Percentiles rank a stretch among this genome's conserved stretches.
These are phyloP conservation scores for Cherax quadricarinatus DNA, from an alignment of 1,140 invertebrate species.

Conservation along the genomic window DNA sequence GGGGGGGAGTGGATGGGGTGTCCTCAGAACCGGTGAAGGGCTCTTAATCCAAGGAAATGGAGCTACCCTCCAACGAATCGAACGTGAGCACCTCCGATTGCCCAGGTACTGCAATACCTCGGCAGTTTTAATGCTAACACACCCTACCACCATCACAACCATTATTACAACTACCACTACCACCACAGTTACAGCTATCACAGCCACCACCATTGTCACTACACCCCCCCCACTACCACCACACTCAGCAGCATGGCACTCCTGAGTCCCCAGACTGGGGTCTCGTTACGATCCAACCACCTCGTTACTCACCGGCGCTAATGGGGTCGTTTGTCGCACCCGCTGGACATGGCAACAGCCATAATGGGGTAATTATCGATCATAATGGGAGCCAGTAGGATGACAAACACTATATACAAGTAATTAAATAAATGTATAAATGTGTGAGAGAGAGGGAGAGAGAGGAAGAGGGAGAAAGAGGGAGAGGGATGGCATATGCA, in stretches of 20 bases:
- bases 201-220: not conserved
- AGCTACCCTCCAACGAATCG: no score
- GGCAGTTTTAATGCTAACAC: not conserved
- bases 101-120: no score
- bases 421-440: not conserved
- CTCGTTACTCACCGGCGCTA: slow-evolving; percentile 34
- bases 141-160: not conserved
- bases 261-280: not conserved
- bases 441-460: not conserved
- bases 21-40: no score
- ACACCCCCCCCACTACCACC: not conserved
- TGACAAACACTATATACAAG: not conserved
- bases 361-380: slow-evolving; percentile 10
- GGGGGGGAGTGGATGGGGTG: no score
- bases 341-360: slow-evolving; percentile 21
- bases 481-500: no score
- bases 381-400: not conserved
- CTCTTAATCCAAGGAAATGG: no score
- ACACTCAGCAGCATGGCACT: not conserved
- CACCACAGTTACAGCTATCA: not conserved
- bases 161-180: not conserved
- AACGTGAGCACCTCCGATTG: no score
- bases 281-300: not conserved
- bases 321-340: slow-evolving; percentile 25
- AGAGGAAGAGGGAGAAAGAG: no score